Evolutionary conservation across 1,140 invertebrate genomes (phyloP), one percentile per base, ranked within the genome.

Genomic region (Asbolus verrucosus): DNA sequence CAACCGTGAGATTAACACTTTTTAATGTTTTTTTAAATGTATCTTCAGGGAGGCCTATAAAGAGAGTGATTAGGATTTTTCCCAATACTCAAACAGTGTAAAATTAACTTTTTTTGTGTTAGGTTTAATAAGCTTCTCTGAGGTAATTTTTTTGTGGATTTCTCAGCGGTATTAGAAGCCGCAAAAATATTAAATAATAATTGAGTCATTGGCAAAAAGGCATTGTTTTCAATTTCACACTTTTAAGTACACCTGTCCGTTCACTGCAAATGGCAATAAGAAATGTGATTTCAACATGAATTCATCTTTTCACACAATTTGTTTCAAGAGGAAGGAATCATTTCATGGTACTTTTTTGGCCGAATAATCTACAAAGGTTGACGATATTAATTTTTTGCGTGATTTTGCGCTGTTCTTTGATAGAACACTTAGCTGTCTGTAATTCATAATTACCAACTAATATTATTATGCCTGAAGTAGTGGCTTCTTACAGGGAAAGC

Each of bases 191-290:
- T 36, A 8, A 30, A 30, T 30, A 4, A 30, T 30, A 30, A 30
- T 30, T 30, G 27, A 30, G 27, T 30, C 9, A 30, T 30, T 30
- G 4, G 9, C 27, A 30, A 30, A 46, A 46, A 19, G 16, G 13
- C 13, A 5, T 54, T 31, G 46, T 54, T n/a, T 54, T 27, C 21
- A 54, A 54, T 54, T 54, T 30, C 46, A 54, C 46, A 54, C 9
- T 27, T 27, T 50, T 50, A 50, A 50, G 24, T 27, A 27, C 8
- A 27, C 8, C 8, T 27, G 8, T 50, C 16, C 18, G 18, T 50
- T 54, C 9, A 54, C 27, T 54, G 46, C n/a, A 54, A 54, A 13
- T 15, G 46, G 3, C 21, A 14, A 46, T n/a, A 54, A 54, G 46
- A 54, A 54, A 16, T 27, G 46, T 14, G 13, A 27, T 54, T 54